Evolutionary conservation across 1,140 invertebrate genomes (phyloP).

Genomic region (Mactra quadrangularis): DNA sequence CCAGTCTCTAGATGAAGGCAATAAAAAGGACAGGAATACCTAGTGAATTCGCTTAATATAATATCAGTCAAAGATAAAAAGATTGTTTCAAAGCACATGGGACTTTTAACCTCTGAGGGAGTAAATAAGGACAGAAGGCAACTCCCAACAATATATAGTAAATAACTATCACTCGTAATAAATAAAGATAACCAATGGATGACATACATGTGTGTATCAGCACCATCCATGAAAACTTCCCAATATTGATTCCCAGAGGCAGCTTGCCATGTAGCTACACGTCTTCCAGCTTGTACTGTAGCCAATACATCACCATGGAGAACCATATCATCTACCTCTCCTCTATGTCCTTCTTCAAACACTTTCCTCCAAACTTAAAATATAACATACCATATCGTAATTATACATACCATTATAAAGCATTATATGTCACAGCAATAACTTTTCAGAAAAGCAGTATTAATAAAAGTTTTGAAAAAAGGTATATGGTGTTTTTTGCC

Average conservation of each 20-base stretch:
- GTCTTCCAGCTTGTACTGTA: conserved; percentile 30
- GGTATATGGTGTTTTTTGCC: no score
- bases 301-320: conserved; percentile 51
- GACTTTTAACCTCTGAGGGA: no score
- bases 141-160: no score
- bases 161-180: no score
- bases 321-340: conserved; percentile 72
- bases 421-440: not conserved
- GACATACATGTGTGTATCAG: conserved; percentile 58
- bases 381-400: not conserved
- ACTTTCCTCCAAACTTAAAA: conserved; percentile 76
- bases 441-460: not conserved
- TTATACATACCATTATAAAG: not conserved
- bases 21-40: no score
- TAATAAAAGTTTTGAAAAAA: not conserved
- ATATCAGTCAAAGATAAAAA: no score
- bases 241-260: conserved; percentile 64
- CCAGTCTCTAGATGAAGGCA: no score
- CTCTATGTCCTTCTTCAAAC: conserved; percentile 72
- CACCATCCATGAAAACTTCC: conserved; percentile 62
- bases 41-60: no score
- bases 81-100: no score
- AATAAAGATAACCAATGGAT: no score
- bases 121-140: no score
- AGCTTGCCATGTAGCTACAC: conserved; percentile 31